Percentiles rank a stretch among this genome's conserved stretches.
phyloP scores from a whole-genome alignment of 1,140 invertebrate species.

The Apis dorsata region DNA sequence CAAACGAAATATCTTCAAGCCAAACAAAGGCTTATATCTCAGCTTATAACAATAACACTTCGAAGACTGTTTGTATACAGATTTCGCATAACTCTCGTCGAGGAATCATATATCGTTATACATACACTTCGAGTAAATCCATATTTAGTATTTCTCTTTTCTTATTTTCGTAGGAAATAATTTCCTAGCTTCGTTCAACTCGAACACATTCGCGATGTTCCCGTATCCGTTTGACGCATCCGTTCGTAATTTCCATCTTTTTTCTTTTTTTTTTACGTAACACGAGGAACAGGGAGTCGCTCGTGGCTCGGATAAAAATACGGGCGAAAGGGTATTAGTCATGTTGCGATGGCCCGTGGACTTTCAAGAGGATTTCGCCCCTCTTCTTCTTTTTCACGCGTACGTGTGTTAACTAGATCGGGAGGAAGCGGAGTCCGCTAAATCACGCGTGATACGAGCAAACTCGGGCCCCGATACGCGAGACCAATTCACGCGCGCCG shows the following conservation, averaged over 20 bases:
- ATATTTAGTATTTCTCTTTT: too few relatives aligned
- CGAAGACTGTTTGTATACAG: too few relatives aligned
- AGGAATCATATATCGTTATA: too few relatives aligned
- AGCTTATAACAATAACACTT: too few relatives aligned
- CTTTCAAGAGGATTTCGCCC: conserved; percentile 35
- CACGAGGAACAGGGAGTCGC: conserved; percentile 67
- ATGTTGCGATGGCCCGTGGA: conserved; percentile 62
- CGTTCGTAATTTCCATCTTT: conserved; percentile 62
- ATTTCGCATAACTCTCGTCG: too few relatives aligned
- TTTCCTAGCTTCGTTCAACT: too few relatives aligned
- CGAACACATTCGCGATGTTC: conserved; percentile 39
- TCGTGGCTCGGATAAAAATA: conserved; percentile 73
- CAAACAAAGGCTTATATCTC: too few relatives aligned
- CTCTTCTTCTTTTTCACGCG: conserved; percentile 12
- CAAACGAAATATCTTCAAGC: too few relatives aligned
- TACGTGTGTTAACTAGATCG: conserved; percentile 73
- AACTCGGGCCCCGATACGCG: conserved; percentile 29
- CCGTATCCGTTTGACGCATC: conserved; percentile 71
- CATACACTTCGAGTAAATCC: too few relatives aligned
- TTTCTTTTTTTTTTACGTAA: conserved; percentile 48
- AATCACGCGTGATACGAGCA: conserved; percentile 70
- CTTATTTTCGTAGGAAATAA: too few relatives aligned
- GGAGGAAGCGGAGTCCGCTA: conserved; percentile 70
- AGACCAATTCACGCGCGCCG: conserved; percentile 23
- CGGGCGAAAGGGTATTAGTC: conserved; percentile 69